These are phyloP conservation scores for Rhorus exstirpatorius DNA, from an alignment of 2,888 invertebrate genomes.

Conservation along the genomic window DNA sequence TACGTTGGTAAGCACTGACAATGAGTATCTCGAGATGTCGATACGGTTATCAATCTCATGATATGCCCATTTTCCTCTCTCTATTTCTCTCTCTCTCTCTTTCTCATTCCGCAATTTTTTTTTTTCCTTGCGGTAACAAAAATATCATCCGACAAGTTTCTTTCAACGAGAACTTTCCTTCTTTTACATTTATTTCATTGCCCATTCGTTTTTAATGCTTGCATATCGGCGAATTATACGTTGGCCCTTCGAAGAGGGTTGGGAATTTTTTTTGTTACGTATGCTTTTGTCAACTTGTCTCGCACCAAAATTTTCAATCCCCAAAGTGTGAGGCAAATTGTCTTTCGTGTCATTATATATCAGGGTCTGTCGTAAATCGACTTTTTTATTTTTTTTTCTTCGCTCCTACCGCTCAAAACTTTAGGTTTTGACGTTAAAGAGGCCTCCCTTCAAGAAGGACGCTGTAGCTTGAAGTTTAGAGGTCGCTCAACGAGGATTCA, in stretches of 20 bases:
- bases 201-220: not conserved
- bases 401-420: too few species aligned
- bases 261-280: not conserved
- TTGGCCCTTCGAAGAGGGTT: slow-evolving; percentile 7
- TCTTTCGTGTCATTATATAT: slow-evolving; percentile 23
- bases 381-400: too few species aligned
- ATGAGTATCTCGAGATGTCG: slow-evolving; percentile 34
- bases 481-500: too few species aligned
- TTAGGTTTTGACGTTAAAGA: too few species aligned
- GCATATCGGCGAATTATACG: too few species aligned
- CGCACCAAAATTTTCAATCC: slow-evolving; percentile 19
- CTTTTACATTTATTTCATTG: not conserved
- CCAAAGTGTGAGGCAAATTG: slow-evolving; percentile 30
- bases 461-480: too few species aligned
- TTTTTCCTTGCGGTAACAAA: slow-evolving; percentile 34
- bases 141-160: slow-evolving; percentile 38
- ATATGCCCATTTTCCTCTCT: not conserved
- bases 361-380: too few species aligned
- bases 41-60: slow-evolving; percentile 1
- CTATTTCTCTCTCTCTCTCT: not conserved
- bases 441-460: too few species aligned
- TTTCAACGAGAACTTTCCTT: not conserved
- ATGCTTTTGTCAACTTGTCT: slow-evolving; percentile 15
- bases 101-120: not conserved
- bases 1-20: slow-evolving; percentile 14